These are phyloP conservation scores for Pardalotus punctatus DNA, from an alignment of 2,113 vertebrate species.

Conservation along the genomic window DNA sequence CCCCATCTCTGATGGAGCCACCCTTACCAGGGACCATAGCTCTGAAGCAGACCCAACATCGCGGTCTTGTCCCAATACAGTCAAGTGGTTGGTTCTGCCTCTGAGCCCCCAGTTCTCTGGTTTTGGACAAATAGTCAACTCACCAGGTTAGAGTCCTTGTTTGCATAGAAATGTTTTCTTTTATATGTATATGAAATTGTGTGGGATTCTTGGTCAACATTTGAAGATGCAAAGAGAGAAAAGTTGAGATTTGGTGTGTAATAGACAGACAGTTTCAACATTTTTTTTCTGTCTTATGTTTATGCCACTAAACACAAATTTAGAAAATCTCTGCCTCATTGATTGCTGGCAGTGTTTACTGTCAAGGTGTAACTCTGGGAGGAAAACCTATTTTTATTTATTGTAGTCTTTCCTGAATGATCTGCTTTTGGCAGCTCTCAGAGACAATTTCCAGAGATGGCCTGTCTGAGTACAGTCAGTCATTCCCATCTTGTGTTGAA, in stretches of 20 bases:
- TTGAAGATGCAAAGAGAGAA: background rate
- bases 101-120: accelerated
- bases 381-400: background rate
- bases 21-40: background rate
- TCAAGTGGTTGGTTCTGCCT: background rate
- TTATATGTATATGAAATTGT: background rate
- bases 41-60: accelerated
- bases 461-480: background rate
- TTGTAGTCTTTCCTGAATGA: background rate
- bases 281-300: background rate
- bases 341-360: background rate
- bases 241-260: background rate
- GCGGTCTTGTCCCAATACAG: background rate
- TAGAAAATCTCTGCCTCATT: background rate
- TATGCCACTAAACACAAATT: background rate
- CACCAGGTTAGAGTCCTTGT: background rate
- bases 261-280: background rate
- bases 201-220: background rate
- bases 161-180: background rate
- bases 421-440: background rate
- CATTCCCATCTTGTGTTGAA: background rate
- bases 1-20: background rate
- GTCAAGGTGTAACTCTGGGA: background rate
- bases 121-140: accelerated
- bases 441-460: background rate